Percentiles rank a stretch among this genome's conserved stretches.
Conservation (phyloP, 2,113 vertebrate genomes). For the Prionailurus viverrinus region DNA sequence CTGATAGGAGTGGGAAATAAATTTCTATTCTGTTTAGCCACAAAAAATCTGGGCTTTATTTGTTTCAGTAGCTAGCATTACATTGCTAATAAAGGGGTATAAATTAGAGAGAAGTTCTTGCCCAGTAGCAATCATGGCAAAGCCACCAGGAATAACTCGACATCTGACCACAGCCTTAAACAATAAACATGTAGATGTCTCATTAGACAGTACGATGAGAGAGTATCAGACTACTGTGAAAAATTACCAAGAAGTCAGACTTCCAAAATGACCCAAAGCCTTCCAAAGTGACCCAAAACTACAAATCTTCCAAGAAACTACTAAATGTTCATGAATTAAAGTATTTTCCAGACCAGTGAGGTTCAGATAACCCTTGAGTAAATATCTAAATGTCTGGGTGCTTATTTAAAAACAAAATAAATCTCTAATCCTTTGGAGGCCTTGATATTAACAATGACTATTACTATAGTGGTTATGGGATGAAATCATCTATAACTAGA, state of each 20-base stretch:
- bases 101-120: not conserved
- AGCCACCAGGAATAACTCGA: not conserved
- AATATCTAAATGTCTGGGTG: not conserved
- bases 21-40: not conserved
- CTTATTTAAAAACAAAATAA: conserved; percentile 38
- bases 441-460: not conserved
- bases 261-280: not conserved
- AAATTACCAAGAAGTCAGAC: not conserved
- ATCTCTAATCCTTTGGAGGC: not conserved
- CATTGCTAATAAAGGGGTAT: not conserved
- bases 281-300: not conserved
- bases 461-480: not conserved
- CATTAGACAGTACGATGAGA: not conserved
- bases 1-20: not conserved
- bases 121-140: not conserved
- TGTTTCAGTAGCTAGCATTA: conserved; percentile 21
- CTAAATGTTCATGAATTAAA: not conserved
- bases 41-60: not conserved
- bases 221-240: not conserved
- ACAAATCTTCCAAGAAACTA: not conserved
- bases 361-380: conserved; percentile 42
- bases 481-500: conserved; percentile 22
- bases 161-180: not conserved
- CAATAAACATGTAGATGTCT: not conserved
- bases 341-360: not conserved